These are phyloP conservation scores for Philopotamus ludificatus DNA, from an alignment of 1,140 invertebrate species.

Conservation along the genomic window DNA sequence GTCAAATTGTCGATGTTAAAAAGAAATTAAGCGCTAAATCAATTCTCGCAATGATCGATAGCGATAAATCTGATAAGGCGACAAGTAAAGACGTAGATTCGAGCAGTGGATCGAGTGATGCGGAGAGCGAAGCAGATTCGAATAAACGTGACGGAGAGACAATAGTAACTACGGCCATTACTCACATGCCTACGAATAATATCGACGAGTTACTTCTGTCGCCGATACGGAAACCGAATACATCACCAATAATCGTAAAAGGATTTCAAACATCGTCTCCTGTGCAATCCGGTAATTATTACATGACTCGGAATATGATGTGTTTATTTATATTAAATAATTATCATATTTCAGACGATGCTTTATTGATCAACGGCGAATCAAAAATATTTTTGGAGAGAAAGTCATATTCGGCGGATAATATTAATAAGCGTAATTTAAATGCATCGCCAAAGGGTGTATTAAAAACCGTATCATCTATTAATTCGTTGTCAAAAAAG, in stretches of 20 bases:
- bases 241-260: neutral
- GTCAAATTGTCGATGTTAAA: too few relatives aligned
- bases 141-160: neutral
- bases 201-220: constrained; percentile 47
- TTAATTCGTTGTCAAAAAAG: constrained; percentile 57
- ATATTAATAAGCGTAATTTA: neutral
- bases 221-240: constrained; percentile 44
- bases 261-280: neutral
- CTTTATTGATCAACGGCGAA: too few relatives aligned
- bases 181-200: constrained; percentile 37
- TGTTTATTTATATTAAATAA: too few relatives aligned
- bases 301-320: too few relatives aligned
- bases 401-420: constrained; percentile 42
- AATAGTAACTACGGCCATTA: constrained; percentile 31
- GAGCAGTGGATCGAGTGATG: constrained; percentile 4
- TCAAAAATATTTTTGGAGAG: constrained; percentile 45
- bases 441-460: constrained; percentile 54
- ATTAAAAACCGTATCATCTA: constrained; percentile 57
- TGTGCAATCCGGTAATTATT: neutral
- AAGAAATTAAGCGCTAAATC: constrained; percentile 17
- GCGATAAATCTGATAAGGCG: neutral
- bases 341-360: too few relatives aligned
- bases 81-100: neutral
- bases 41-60: constrained; percentile 16
- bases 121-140: neutral